A percentile compares a stretch with the other conserved stretches of the same genome.
These are phyloP conservation scores for Dufourea novaeangliae DNA, from an alignment of 1,140 invertebrate species.

Conservation along the genomic window DNA sequence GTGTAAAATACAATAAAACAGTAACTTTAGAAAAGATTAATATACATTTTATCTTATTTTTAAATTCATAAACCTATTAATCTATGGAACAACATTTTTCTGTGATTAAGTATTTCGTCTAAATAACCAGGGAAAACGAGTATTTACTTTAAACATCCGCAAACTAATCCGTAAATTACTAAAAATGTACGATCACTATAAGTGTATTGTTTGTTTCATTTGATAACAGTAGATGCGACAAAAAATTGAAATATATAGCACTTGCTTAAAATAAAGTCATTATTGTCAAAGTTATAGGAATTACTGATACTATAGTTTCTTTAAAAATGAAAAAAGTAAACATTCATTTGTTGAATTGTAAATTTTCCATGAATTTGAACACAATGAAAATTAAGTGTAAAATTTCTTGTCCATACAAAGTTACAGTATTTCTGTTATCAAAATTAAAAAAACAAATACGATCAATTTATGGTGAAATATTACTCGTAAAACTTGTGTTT, in stretches of 20 bases:
- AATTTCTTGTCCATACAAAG: conserved; percentile 33
- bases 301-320: conserved; percentile 54
- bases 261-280: conserved; percentile 25
- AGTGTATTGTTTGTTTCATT: conserved; percentile 32
- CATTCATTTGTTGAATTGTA: conserved; percentile 54
- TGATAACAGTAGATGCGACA: not conserved
- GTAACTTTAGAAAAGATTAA: not conserved
- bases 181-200: not conserved
- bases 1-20: conserved; percentile 1
- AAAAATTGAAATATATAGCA: conserved; percentile 23
- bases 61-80: not conserved
- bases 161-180: too few species aligned
- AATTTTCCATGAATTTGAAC: conserved; percentile 40
- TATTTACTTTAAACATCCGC: too few species aligned
- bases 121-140: too few species aligned
- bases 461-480: conserved; percentile 62
- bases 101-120: too few species aligned
- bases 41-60: not conserved
- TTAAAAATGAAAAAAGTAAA: conserved; percentile 21
- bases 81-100: not conserved
- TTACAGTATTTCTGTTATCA: conserved; percentile 67
- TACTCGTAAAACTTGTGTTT: conserved; percentile 73
- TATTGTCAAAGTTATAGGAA: conserved; percentile 51
- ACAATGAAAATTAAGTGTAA: conserved; percentile 41
- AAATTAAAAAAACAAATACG: conserved; percentile 52